phyloP scores from a whole-genome alignment of 2,888 invertebrate species.

The Cylindroiulus punctatus region DNA sequence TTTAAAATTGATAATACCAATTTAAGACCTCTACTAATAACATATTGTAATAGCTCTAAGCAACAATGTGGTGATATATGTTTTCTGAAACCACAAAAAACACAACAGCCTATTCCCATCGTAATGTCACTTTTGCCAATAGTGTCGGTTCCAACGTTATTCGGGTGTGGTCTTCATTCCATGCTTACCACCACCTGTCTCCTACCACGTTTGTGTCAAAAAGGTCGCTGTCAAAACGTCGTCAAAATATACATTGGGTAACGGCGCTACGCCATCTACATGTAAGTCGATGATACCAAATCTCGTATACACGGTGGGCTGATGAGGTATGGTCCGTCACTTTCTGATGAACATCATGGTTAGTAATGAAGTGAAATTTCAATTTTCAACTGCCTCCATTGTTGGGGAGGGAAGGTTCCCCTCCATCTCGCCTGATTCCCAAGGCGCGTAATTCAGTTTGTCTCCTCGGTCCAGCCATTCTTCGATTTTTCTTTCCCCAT shows the following conservation, averaged over 20 bases:
- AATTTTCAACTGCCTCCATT: not conserved
- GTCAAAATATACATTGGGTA: not conserved
- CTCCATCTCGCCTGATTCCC: conserved; percentile 5
- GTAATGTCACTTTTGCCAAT: no score
- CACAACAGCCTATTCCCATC: no score
- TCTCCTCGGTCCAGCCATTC: conserved; percentile 21
- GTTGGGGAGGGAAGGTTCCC: conserved; percentile 1
- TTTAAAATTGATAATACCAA: no score
- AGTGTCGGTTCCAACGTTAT: no score
- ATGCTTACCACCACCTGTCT: no score
- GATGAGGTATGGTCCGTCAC: conserved; percentile 18
- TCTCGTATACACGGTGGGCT: not conserved
- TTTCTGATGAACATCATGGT: conserved; percentile 35
- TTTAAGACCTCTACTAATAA: no score
- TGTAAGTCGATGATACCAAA: no score
- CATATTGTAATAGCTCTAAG: no score
- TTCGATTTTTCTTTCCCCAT: conserved; percentile 44
- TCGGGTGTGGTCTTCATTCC: no score
- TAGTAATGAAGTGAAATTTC: conserved; percentile 35
- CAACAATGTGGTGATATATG: no score
- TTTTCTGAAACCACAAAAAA: no score
- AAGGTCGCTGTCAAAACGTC: not conserved
- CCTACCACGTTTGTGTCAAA: no score
- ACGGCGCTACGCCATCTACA: not conserved
- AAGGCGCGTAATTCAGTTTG: conserved; percentile 40